phyloP scores from a whole-genome alignment of 2,888 invertebrate genomes.

The Gryllus longicercus region DNA sequence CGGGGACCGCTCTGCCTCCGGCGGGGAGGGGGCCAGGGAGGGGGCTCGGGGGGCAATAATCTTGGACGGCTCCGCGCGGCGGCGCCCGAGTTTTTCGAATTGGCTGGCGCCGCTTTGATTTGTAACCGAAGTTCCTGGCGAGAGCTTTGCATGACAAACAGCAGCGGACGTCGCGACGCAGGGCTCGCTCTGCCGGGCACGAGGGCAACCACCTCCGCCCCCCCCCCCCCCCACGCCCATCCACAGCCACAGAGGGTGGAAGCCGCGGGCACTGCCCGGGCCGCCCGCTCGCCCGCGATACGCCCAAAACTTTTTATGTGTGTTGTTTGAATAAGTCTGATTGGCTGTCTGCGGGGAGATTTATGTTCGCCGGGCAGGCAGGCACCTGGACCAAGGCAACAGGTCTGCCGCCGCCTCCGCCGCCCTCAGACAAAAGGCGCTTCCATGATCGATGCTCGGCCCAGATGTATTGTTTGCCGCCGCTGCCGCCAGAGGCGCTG shows the following conservation, averaged over 20 bases:
- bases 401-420: neutral
- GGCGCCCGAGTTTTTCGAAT: neutral
- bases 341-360: slow-evolving; percentile 17
- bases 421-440: slow-evolving; percentile 6
- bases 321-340: slow-evolving; percentile 17
- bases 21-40: neutral
- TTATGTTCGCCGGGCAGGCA: neutral
- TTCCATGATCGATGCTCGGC: slow-evolving; percentile 5
- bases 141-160: slow-evolving; percentile 5
- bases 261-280: neutral
- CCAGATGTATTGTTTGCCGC: slow-evolving; percentile 9
- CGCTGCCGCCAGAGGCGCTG: neutral
- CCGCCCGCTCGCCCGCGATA: neutral
- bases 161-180: neutral
- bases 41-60: neutral
- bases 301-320: neutral
- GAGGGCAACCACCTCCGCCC: neutral
- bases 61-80: neutral
- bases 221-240: neutral
- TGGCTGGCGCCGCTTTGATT: neutral
- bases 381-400: slow-evolving; percentile 17
- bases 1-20: neutral
- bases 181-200: neutral
- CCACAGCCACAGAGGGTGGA: too few species aligned
- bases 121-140: slow-evolving; percentile 17